Percentiles rank a stretch among this genome's conserved stretches.
phyloP scores from a whole-genome alignment of 2,888 invertebrate species.

The Machimus atricapillus region DNA sequence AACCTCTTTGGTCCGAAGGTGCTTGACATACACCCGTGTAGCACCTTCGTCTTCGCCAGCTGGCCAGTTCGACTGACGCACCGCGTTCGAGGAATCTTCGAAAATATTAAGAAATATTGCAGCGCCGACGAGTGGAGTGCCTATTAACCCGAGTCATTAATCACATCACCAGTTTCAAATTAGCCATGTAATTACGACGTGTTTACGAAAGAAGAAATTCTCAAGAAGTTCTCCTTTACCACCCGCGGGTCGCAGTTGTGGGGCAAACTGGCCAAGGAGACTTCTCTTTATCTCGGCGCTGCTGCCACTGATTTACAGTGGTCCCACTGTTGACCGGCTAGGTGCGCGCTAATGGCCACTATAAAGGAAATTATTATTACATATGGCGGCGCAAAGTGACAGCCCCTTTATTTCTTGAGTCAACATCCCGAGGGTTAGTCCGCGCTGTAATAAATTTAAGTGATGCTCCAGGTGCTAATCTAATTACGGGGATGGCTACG shows the following conservation, averaged over 20 bases:
- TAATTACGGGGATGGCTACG: background rate
- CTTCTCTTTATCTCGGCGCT: background rate
- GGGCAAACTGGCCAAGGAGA: background rate
- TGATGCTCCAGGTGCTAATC: constrained; percentile 24
- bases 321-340: background rate
- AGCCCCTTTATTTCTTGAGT: background rate
- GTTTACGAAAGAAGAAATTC: constrained; percentile 32
- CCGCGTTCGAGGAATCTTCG: background rate
- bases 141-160: background rate
- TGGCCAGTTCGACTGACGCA: background rate
- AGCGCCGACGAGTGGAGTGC: constrained; percentile 9
- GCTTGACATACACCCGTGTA: background rate
- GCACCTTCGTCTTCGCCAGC: background rate
- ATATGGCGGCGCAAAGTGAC: background rate
- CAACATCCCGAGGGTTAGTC: background rate
- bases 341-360: background rate
- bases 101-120: constrained; percentile 16
- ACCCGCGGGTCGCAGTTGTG: background rate
- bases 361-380: background rate
- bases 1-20: background rate
- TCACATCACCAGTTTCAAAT: constrained; percentile 22
- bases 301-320: background rate
- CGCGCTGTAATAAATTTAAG: background rate
- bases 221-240: background rate
- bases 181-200: constrained; percentile 27